These are phyloP conservation scores for Hydrozoanthus gracilis DNA, from an alignment of 92 coral and sea anemone genomes.

Conservation along the genomic window DNA sequence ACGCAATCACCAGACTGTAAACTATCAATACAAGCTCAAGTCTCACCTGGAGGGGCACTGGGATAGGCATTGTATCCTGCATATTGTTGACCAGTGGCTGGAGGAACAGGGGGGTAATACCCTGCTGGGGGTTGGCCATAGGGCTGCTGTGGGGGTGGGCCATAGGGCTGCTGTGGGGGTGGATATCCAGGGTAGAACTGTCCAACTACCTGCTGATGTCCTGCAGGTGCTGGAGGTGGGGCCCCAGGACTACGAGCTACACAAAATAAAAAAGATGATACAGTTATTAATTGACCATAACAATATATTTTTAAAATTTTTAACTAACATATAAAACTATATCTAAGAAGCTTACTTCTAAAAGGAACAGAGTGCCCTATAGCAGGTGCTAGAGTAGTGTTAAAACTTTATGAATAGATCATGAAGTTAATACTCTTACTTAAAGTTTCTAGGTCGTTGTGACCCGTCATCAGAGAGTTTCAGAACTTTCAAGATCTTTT, in stretches of 20 bases:
- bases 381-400: too few species aligned
- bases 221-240: constrained; percentile 73
- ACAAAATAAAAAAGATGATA: background rate
- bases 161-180: constrained; percentile 43
- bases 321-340: too few species aligned
- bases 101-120: constrained; percentile 55
- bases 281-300: background rate
- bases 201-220: constrained; percentile 68
- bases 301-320: background rate
- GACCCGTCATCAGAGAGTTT: too few species aligned
- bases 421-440: too few species aligned
- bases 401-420: too few species aligned
- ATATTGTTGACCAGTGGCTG: constrained; percentile 30
- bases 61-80: constrained; percentile 37
- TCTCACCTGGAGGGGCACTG: constrained; percentile 47
- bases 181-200: constrained; percentile 49
- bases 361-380: too few species aligned
- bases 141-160: constrained; percentile 60
- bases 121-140: constrained; percentile 74
- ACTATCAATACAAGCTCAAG: background rate
- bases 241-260: constrained; percentile 77
- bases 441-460: too few species aligned
- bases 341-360: too few species aligned
- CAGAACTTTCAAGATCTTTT: too few species aligned
- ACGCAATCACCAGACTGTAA: background rate